Percentiles rank a stretch among this genome's conserved stretches.
Conservation (phyloP, 2,888 invertebrate species). For the Polyommatus icarus region DNA sequence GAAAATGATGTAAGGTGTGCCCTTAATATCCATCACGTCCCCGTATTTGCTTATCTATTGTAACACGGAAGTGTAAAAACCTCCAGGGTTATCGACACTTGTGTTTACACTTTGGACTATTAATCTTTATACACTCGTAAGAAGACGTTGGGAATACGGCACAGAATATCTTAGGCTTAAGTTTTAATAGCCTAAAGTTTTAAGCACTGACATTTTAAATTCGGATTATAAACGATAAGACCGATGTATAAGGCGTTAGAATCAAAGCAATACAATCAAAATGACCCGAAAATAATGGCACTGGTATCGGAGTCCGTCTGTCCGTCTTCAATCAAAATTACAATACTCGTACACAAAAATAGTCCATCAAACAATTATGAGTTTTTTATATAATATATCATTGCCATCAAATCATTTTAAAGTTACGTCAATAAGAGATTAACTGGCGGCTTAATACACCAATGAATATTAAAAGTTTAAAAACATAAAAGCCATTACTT, state of each 20-base stretch:
- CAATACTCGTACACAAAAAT: not conserved
- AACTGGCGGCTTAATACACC: not conserved
- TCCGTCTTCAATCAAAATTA: no score
- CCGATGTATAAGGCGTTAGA: no score
- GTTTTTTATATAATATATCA: no score
- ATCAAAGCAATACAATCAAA: no score
- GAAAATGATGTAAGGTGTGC: slow-evolving; percentile 81
- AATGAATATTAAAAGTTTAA: slow-evolving; percentile 32
- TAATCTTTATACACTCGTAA: slow-evolving; percentile 48
- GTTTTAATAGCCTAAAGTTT: no score
- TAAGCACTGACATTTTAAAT: no score
- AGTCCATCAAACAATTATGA: no score
- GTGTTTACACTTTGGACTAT: slow-evolving; percentile 67
- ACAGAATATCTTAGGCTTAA: not conserved
- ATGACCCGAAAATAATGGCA: no score
- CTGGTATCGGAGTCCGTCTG: no score
- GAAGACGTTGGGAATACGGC: not conserved
- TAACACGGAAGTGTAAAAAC: slow-evolving; percentile 80
- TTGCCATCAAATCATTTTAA: not conserved
- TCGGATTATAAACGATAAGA: no score
- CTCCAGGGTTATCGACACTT: slow-evolving; percentile 54
- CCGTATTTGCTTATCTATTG: slow-evolving; percentile 80
- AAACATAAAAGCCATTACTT: slow-evolving; percentile 46
- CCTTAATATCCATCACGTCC: slow-evolving; percentile 80
- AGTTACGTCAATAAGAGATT: not conserved